These are phyloP conservation scores for Platysternon megacephalum DNA, from an alignment of 2,113 vertebrate species.

Conservation along the genomic window DNA sequence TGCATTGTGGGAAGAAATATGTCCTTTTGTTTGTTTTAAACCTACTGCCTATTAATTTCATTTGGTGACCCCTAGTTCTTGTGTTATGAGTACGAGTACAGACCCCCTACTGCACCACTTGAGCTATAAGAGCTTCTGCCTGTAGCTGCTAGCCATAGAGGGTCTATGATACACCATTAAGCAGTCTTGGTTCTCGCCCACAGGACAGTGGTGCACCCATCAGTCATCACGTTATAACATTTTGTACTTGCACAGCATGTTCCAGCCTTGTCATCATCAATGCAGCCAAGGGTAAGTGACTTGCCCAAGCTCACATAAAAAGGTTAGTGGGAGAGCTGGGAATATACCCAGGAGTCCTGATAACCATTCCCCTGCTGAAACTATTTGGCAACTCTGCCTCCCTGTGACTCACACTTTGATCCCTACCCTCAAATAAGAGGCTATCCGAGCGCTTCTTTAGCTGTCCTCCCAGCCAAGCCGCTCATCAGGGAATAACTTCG, in stretches of 20 bases:
- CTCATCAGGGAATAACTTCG: background rate
- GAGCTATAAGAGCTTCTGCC: background rate
- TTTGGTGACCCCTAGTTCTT: too few species aligned
- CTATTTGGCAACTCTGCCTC: background rate
- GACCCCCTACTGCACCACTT: accelerated
- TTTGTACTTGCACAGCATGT: background rate
- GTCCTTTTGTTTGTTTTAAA: too few species aligned
- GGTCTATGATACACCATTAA: background rate
- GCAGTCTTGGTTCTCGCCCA: background rate
- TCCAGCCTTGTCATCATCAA: background rate
- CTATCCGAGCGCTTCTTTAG: background rate
- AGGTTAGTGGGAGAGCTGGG: background rate
- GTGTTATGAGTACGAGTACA: background rate
- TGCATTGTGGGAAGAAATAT: too few species aligned
- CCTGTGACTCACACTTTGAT: background rate
- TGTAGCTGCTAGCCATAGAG: background rate
- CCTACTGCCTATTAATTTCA: too few species aligned
- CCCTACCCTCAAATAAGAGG: background rate
- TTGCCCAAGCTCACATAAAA: background rate
- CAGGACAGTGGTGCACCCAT: background rate
- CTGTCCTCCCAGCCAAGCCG: background rate
- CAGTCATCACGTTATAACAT: background rate
- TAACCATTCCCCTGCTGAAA: background rate
- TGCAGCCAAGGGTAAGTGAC: background rate
- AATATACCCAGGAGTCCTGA: background rate